Base-by-base conservation (phyloP, 2,888 invertebrate genomes). In the Lepeophtheirus nordmannii region DNA sequence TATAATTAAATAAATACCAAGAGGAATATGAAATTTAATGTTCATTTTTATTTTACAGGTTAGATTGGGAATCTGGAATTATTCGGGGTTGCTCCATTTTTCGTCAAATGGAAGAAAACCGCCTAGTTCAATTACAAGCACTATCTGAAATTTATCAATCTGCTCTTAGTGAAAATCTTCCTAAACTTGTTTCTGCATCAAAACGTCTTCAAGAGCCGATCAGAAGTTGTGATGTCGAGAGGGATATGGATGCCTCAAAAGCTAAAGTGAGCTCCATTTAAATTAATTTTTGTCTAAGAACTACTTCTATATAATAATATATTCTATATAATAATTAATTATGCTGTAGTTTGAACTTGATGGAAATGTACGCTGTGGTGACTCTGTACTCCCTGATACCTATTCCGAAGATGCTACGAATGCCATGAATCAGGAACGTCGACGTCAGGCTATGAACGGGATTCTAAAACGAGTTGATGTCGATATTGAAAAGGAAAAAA, bases 351-450 rank as follows among this genome's bases (percentile, higher is more conserved):
- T 46, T 46, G 53, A 46, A 46, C 53, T 46, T 14, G 53, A 46
- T 8, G 53, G 53, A n/a, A 17, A 46, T 17, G 14, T 46, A 5
- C 17, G n/a, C 53, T 46, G 53, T 46, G 53, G 53, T n/a, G 92
- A 93, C 73, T 92, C 93, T 75, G 79, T 91, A 65, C 77, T 94
- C 69, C 89, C 93, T 0, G 92, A 93, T 77, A 92, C 91, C 78
- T 93, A 92, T 77, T 91, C 93, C 72, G 93, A 94, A 75, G 93
- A 94, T 77, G 85, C 88, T 70, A 89, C 89, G 1, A 81, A 92
- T 71, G 87, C 88, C 38, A 93, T 94, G 92, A 92, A 93, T 75
- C 80, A 84, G 65, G 92, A 91, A 73, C 79, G 93, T 68, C 81
- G 93, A 72, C 89, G 87, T 78, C 86, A 87, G 81, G 86, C 89